These are phyloP conservation scores for Eugnorisma glareosa DNA, from an alignment of 2,888 invertebrate genomes.

Conservation along the genomic window DNA sequence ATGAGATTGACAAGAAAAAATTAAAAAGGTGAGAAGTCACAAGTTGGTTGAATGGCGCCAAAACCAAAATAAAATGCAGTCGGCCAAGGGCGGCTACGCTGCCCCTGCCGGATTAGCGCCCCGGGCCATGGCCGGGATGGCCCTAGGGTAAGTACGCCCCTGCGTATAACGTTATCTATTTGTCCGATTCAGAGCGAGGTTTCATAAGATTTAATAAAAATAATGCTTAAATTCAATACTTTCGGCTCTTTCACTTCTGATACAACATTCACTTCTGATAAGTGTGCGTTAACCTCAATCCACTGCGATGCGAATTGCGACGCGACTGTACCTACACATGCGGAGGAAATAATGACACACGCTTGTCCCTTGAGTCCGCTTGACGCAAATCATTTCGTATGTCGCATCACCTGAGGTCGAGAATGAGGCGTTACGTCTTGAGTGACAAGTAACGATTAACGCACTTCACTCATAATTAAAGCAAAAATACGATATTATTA, in stretches of 20 bases:
- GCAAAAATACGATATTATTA: slow-evolving; percentile 46
- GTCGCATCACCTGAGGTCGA: not conserved
- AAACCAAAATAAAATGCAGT: too few relatives aligned
- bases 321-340: too few relatives aligned
- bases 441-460: slow-evolving; percentile 33
- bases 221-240: not conserved
- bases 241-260: not conserved
- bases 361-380: not conserved
- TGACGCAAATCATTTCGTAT: not conserved
- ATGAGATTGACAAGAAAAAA: too few relatives aligned
- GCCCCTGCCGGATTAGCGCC: too few relatives aligned
- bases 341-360: too few relatives aligned
- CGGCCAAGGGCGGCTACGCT: too few relatives aligned
- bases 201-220: not conserved
- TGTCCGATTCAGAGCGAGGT: not conserved
- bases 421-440: not conserved
- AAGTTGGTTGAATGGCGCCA: too few relatives aligned
- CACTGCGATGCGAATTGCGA: too few relatives aligned
- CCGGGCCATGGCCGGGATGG: too few relatives aligned
- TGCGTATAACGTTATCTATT: too few relatives aligned
- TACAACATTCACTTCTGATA: not conserved
- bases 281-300: not conserved
- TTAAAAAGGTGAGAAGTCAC: too few relatives aligned
- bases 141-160: too few relatives aligned
- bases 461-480: slow-evolving; percentile 38